Evolutionary conservation across 2,888 invertebrate species (phyloP).

Genomic region (Dolichopus griseipennis): DNA sequence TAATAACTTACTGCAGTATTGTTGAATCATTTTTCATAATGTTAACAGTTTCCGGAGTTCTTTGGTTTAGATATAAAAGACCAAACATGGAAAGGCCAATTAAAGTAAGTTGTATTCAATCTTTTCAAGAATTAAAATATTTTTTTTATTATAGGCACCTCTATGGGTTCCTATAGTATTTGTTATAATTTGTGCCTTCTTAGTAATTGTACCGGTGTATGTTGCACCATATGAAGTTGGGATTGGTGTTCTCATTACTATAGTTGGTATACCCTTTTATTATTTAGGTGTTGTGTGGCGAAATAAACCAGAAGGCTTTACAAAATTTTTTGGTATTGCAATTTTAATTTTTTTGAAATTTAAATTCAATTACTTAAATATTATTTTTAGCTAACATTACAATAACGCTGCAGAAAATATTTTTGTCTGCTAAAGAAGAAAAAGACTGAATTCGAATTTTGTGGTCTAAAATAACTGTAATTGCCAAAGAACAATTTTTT

Average conservation of each 20-base stretch:
- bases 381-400: constrained; percentile 31
- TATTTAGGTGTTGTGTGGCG: constrained; percentile 60
- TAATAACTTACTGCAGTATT: constrained; percentile 86
- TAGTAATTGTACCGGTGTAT: constrained; percentile 69
- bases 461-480: not conserved
- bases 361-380: too few relatives aligned
- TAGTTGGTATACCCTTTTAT: constrained; percentile 78
- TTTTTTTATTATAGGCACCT: constrained; percentile 50
- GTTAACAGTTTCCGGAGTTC: constrained; percentile 72
- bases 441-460: constrained; percentile 32
- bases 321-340: constrained; percentile 55
- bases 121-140: not conserved
- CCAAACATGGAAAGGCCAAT: constrained; percentile 77
- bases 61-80: constrained; percentile 71
- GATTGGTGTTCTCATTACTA: constrained; percentile 67
- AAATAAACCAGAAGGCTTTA: constrained; percentile 55
- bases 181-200: constrained; percentile 65
- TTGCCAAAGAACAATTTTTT: constrained; percentile 8
- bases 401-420: constrained; percentile 46
- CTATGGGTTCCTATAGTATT: constrained; percentile 68
- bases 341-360: too few relatives aligned
- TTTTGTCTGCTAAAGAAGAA: constrained; percentile 71
- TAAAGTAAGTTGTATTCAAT: constrained; percentile 50
- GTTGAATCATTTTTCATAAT: constrained; percentile 90
- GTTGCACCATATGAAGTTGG: constrained; percentile 72